Evolutionary conservation across 2,888 invertebrate species (phyloP), one percentile per base, ranked within the genome.

Genomic region (Tolmerus cingulatus): DNA sequence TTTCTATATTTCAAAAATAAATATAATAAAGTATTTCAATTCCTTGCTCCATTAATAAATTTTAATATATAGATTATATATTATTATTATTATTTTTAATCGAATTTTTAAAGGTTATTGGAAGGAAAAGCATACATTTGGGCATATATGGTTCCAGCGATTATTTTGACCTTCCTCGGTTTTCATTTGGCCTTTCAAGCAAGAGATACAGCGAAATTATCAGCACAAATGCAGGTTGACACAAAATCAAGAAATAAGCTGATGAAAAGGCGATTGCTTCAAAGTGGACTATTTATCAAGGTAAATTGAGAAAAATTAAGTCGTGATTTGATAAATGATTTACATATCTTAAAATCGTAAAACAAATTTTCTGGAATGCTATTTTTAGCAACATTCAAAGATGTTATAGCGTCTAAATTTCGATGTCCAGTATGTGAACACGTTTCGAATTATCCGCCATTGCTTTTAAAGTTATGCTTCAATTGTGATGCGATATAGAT

Each of bases 161-260:
- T 92, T 74, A 89, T 93, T 74, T 91, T 94, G 46, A 91, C 94
- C 12, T 90, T 93, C 74, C 90, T 92, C 43, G 91, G 93, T 66
- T 92, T 93, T 87, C 93, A 94, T 89, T 88, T 90, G 23, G 90
- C 90, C 87, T 89, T 93, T 66, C 93, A 94, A 89, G 94, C 94
- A 43, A 94, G 94, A 30, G 92, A 94, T 85, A 93, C 94, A 14
- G 94, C 95, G 16, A 93, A 94, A 89, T 94, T 94, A 90, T 94
- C 94, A 57, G 94, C 94, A 90, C 94, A 94, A 89, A 93, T 95
- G 93, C 94, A 95, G 90, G 91, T 94, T 88, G 94, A 94, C 89
- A 92, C 94, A 88, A 93, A 94, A 90, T 93, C 94, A 74, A 93
- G 94, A 74, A 94, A 94, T 90, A 95, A 94, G 91, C 94, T 95